Conservation (phyloP, 92 coral and sea anemone species). For the Anthopleura xanthogrammica region DNA sequence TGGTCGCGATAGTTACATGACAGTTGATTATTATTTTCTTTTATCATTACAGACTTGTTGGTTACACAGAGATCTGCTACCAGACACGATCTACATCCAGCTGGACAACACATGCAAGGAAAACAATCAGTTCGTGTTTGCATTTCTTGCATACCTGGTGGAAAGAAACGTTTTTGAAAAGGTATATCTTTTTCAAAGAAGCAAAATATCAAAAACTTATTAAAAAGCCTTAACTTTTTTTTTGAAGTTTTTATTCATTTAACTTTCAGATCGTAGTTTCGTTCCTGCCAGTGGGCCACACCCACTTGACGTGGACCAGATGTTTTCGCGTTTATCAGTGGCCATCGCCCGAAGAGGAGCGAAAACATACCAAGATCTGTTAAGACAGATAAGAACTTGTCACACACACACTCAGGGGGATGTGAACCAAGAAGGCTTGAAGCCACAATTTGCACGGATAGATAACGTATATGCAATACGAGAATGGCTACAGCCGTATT, state of each 20-base stretch:
- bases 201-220: too few relatives aligned
- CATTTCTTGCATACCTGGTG: constrained; percentile 43
- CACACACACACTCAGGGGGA: constrained; percentile 59
- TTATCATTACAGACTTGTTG: constrained; percentile 35
- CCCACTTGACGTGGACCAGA: constrained; percentile 67
- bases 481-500: constrained; percentile 51
- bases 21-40: too few relatives aligned
- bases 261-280: constrained; percentile 3
- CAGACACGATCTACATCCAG: constrained; percentile 31
- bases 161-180: constrained; percentile 46
- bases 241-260: background rate
- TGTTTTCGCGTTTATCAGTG: constrained; percentile 57
- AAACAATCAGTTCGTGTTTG: constrained; percentile 53
- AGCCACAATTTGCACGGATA: constrained; percentile 46
- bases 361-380: constrained; percentile 47
- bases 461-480: constrained; percentile 43
- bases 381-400: constrained; percentile 23
- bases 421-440: constrained; percentile 49
- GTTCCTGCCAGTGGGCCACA: constrained; percentile 62
- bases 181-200: constrained; percentile 10
- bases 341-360: constrained; percentile 48
- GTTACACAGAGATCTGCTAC: constrained; percentile 46
- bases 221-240: background rate
- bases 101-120: constrained; percentile 58
- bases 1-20: too few relatives aligned